Base-by-base conservation (phyloP, 2,113 vertebrate species). In the Hemichromis elongatus region DNA sequence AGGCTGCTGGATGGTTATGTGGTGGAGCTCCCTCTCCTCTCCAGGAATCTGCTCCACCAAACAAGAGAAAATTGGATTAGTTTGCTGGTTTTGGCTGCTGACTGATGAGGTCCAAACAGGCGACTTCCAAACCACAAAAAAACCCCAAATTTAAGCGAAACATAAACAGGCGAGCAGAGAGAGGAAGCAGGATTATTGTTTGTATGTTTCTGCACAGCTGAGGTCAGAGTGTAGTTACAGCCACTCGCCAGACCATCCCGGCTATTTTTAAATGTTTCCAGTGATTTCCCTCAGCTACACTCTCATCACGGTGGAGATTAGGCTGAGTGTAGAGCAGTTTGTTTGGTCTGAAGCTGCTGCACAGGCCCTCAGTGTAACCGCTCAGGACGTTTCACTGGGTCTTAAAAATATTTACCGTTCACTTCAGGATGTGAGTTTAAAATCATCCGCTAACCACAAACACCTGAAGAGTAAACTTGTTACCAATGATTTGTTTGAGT, bases 1-100 rank as follows among this genome's bases (percentile, higher is more conserved):
- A 75, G 77, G 54, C 53, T 61, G 21, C 4, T 40, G 33, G 18
- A 5, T 30, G 3, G 13, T 77, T 96, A 95, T 26, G 92, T 95
- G 82, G 63, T 88, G 16, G 92, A 93, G 83, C 95, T 96, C 10
- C 92, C 93, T 75, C 92, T 88, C 81, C 90, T 90, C 79, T 96
- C 93, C 89, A 95, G 80, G 73, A 89, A 91, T 80, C 96, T 96
- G 92, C 21, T 21, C 83, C 42, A 80, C 45, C 50, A n/a, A 80
- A 87, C 45, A 61, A 75, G n/a, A 92, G 7, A 79, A 73, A 24
- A 86, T 24, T 14, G 16, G 37, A 80, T 94, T 63, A 87, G 70
- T 63, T 59, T 79, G 19, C 81, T 28, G 79, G 84, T 80, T 83
- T 40, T 80, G 59, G 40, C 45, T 50, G 70, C 70, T 18, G 16